Base-by-base conservation (phyloP, 2,888 invertebrate genomes). In the Gymnocheta viridis region DNA sequence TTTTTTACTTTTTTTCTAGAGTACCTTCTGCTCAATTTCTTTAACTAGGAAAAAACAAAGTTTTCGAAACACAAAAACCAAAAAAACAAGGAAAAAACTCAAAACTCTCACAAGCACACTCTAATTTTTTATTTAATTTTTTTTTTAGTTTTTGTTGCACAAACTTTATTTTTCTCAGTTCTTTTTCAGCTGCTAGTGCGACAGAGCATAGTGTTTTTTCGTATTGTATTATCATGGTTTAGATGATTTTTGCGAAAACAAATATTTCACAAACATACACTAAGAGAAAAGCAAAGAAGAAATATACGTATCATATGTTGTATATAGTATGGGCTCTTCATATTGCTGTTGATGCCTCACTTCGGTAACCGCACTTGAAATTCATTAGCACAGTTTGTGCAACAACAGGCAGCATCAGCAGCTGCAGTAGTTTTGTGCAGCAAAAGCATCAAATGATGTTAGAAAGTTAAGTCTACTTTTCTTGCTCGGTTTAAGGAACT, bases 371-470 rank as follows among this genome's bases (percentile, higher is more conserved):
- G 41, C 80, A 80, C 80, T 83, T 84, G 80, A 80, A 84, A 84
- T 80, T 84, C 80, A 84, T 84, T 80, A 80, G 80, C 82, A 82
- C 78, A 78, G 78, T 74, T 79, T 79, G 67, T 69, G 62, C 73
- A 73, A 58, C 60, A 74, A 29, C 47, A 41, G 62, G 54, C 77
- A 73, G 72, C 29, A 54, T 27, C 32, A 60, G 32, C 29, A 60
- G 38, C 19, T 47, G 47, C 49, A 56, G n/a, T 62, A 69, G 51
- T 58, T 51, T 19, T 29, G 24, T 32, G 24, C 56, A 17, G 44
- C 47, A 66, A 66, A 27, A 17, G 47, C 73, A 80, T 73, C 73
- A 66, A n/a, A 58, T 82, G 78, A 54, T 73, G 54, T 78, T 82
- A 49, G 62, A 29, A 69, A 79, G 60, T 82, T 82, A 82, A 82